phyloP scores from a whole-genome alignment of 2,113 vertebrate species.

The Pituophis catenifer region DNA sequence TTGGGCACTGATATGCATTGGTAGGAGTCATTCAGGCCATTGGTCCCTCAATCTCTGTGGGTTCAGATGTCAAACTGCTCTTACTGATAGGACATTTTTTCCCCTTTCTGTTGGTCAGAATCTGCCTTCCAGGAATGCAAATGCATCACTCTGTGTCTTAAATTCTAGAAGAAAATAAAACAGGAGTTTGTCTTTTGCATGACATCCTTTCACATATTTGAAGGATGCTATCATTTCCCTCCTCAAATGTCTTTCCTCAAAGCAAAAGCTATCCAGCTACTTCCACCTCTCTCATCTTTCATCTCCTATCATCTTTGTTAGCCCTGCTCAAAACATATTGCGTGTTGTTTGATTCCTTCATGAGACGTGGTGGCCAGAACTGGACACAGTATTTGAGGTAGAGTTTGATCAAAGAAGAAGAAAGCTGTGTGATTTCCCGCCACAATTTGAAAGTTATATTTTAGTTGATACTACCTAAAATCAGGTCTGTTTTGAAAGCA shows the following conservation, averaged over 20 bases:
- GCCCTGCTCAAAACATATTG: not conserved
- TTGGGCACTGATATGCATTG: not conserved
- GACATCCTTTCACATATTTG: not conserved
- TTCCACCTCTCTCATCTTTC: not conserved
- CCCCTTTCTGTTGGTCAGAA: not conserved
- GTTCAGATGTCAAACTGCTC: not conserved
- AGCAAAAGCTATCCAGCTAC: not conserved
- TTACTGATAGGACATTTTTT: not conserved
- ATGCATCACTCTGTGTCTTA: not conserved
- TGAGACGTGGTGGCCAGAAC: not conserved
- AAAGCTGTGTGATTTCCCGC: not conserved
- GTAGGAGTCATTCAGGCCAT: not conserved
- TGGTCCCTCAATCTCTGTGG: not conserved
- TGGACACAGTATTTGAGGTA: not conserved
- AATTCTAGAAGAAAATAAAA: not conserved
- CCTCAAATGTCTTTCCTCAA: not conserved
- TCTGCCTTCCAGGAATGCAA: not conserved
- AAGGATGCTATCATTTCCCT: not conserved
- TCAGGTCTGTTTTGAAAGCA: not conserved
- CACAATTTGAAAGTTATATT: not conserved
- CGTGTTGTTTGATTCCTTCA: not conserved
- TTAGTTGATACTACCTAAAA: not conserved
- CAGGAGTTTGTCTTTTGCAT: not conserved
- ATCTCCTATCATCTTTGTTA: not conserved
- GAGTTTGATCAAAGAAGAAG: not conserved